These are phyloP conservation scores for Rachycentron canadum DNA, from an alignment of 2,797 vertebrate genomes.

Conservation along the genomic window DNA sequence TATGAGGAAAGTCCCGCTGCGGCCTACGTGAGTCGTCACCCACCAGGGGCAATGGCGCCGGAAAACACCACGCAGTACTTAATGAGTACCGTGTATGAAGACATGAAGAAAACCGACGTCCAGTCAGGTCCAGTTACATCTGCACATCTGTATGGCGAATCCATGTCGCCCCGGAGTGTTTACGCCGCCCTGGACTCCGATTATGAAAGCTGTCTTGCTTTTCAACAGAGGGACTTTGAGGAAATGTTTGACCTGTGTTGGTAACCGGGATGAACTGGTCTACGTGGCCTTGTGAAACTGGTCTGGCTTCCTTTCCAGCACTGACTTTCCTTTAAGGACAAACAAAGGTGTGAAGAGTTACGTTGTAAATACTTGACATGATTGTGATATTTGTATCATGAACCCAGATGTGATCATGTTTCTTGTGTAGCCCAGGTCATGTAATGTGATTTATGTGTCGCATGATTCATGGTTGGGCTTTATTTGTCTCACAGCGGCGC, in stretches of 20 bases:
- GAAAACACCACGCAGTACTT: slow-evolving; percentile 87
- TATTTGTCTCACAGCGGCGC: slow-evolving; percentile 87
- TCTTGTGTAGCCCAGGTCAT: slow-evolving; percentile 35
- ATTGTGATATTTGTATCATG: neutral
- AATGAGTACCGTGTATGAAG: slow-evolving; percentile 80
- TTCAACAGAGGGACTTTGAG: slow-evolving; percentile 83
- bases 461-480: slow-evolving; percentile 85
- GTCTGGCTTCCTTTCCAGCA: neutral
- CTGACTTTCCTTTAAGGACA: slow-evolving; percentile 35
- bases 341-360: slow-evolving; percentile 73
- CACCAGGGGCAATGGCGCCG: slow-evolving; percentile 80
- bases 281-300: slow-evolving; percentile 29
- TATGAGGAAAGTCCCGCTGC: accelerated
- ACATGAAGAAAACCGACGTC: slow-evolving; percentile 10
- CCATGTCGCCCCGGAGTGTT: slow-evolving; percentile 9
- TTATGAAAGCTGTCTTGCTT: slow-evolving; percentile 72
- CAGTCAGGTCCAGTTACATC: accelerated
- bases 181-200: slow-evolving; percentile 32
- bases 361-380: slow-evolving; percentile 19
- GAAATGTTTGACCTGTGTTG: slow-evolving; percentile 49
- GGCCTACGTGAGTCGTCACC: neutral
- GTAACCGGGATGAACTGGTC: slow-evolving; percentile 44
- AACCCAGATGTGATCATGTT: neutral
- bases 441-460: slow-evolving; percentile 28
- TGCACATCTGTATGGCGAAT: slow-evolving; percentile 7